Evolutionary conservation across 2,888 invertebrate species (phyloP).

Genomic region (Thera obeliscata): DNA sequence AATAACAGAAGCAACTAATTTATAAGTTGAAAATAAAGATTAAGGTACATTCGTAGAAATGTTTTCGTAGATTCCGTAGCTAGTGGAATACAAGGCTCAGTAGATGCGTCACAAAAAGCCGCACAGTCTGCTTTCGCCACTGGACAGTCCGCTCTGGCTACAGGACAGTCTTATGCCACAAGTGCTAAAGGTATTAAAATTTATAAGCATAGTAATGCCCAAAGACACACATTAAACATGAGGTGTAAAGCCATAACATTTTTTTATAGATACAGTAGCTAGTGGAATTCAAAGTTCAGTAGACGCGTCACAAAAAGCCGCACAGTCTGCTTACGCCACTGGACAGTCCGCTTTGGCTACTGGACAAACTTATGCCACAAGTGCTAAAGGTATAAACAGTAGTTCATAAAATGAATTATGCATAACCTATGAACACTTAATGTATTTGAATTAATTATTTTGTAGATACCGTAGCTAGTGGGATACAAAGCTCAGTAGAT

Average conservation of each 20-base stretch:
- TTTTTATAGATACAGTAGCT: constrained; percentile 49
- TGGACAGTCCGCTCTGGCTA: constrained; percentile 42
- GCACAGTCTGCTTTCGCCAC: constrained; percentile 51
- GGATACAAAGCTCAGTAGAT: constrained; percentile 56
- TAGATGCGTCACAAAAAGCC: constrained; percentile 57
- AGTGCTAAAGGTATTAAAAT: constrained; percentile 43
- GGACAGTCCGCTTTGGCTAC: constrained; percentile 56
- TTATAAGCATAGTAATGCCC: not conserved
- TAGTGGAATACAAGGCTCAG: constrained; percentile 50
- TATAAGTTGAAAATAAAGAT: not conserved
- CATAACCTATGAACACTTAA: not conserved
- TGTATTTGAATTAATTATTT: constrained; percentile 28
- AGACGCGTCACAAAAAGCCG: constrained; percentile 59
- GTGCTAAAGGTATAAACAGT: constrained; percentile 40
- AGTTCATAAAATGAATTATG: not conserved
- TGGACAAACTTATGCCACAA: constrained; percentile 56
- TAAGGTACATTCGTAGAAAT: not conserved
- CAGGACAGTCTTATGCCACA: constrained; percentile 44
- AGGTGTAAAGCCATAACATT: constrained; percentile 13
- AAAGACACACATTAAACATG: not conserved
- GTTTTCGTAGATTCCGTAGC: constrained; percentile 62
- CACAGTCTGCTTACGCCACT: constrained; percentile 58
- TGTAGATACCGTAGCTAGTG: constrained; percentile 66
- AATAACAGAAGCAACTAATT: not conserved
- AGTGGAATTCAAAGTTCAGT: constrained; percentile 56